Evolutionary conservation across 2,797 vertebrate genomes (phyloP).

Genomic region (Coilia nasus): DNA sequence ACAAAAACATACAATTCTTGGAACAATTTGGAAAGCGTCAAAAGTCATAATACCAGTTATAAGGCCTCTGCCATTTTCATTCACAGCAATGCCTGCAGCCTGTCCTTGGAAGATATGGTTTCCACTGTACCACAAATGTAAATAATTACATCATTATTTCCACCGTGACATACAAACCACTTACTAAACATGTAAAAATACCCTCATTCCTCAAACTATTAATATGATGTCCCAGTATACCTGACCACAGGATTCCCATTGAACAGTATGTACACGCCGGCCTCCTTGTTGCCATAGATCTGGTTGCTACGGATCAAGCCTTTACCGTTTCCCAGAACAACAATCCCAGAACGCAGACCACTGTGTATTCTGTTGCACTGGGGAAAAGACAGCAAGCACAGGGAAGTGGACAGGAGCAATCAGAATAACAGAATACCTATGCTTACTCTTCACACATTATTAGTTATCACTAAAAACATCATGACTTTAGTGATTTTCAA

Average conservation of each 20-base stretch:
- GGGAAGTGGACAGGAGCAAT: background rate
- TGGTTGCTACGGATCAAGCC: slow-evolving; percentile 90
- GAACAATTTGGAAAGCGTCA: background rate
- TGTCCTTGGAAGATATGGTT: slow-evolving; percentile 95
- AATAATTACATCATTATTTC: background rate
- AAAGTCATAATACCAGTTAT: slow-evolving; percentile 79
- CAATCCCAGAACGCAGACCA: slow-evolving; percentile 89
- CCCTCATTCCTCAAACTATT: background rate
- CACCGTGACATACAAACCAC: background rate
- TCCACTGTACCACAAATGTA: slow-evolving; percentile 71
- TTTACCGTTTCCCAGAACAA: slow-evolving; percentile 89
- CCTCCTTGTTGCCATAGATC: slow-evolving; percentile 94
- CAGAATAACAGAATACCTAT: background rate
- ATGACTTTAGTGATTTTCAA: background rate
- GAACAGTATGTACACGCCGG: slow-evolving; percentile 93
- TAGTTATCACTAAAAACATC: background rate
- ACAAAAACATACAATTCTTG: background rate
- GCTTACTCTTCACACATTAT: background rate
- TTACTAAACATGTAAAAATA: background rate
- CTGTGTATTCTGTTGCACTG: slow-evolving; percentile 95
- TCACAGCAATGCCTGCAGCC: slow-evolving; percentile 91
- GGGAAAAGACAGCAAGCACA: slow-evolving; percentile 21
- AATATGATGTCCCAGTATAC: slow-evolving; percentile 63
- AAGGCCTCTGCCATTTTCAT: slow-evolving; percentile 89
- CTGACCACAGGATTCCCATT: slow-evolving; percentile 90